Percentiles rank a stretch among this genome's conserved stretches.
Evolutionary conservation across 2,113 vertebrate genomes (phyloP).

Genomic region (Mus spicilegus): DNA sequence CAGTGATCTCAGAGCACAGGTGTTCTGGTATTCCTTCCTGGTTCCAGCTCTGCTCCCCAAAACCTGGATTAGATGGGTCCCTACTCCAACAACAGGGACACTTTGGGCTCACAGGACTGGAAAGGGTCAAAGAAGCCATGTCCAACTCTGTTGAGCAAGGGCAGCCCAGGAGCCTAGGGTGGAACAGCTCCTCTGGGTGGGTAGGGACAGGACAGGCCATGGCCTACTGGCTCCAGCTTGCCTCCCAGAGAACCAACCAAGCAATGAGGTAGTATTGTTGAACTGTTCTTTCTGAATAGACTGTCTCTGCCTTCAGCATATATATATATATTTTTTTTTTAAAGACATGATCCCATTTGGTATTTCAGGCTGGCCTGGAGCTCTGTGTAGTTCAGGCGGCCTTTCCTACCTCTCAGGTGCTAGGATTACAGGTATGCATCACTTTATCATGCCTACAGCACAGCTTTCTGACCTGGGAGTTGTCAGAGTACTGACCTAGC

Average conservation of each 20-base stretch:
- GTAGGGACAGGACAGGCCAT: neutral
- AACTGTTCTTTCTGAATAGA: neutral
- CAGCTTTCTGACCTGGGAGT: neutral
- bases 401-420: neutral
- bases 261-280: neutral
- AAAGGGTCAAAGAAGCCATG: neutral
- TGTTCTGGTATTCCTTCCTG: neutral
- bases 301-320: neutral
- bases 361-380: neutral
- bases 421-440: neutral
- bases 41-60: neutral
- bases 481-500: neutral
- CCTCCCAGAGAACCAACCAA: neutral
- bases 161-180: neutral
- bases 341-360: neutral
- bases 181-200: neutral
- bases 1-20: neutral
- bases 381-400: neutral
- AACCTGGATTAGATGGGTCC: neutral
- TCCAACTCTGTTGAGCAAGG: neutral
- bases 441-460: neutral
- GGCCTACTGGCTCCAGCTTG: neutral
- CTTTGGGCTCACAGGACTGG: neutral
- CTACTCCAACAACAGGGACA: neutral
- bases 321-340: no score